Evolutionary conservation across 1,140 invertebrate species (phyloP), one percentile per base, ranked within the genome.

Genomic region (Cataglyphis hispanica): DNA sequence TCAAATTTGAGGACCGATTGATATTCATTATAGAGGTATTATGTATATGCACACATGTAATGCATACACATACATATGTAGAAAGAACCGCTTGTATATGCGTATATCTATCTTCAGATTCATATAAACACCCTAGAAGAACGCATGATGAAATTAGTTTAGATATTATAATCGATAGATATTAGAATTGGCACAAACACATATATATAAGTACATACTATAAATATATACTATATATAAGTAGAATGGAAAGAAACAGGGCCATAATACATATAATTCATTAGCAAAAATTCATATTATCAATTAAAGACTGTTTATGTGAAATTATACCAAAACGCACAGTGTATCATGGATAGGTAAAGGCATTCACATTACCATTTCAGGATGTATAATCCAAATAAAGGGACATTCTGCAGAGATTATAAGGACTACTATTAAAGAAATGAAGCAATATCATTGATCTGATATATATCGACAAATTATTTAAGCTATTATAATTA

Each of bases 361-460:
- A 69, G 19, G 46, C 60, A 63, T 66, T 60, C 37, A 78, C 61
- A 78, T 78, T 56, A 25, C 56, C 8, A 37, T 78, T 78, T 78
- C 76, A 78, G 76, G 19, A 78, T 78, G 61, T 66, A 53, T 22
- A 78, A 66, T 66, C 31, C 61, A 66, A 78, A 64, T 78, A 78
- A 34, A 13, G 76, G 76, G 8, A 66, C 13, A 66, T 78, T 66
- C 76, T 78, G 6, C 43, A 53, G 31, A 78, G 76, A 78, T 66
- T 78, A 78, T 53, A 78, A 78, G 76, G 61, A 78, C 76, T 78
- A 56, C 31, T 50, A 27, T 78, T 78, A 56, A 66, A 78, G 76
- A 78, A 53, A 66, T 31, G 58, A 40, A 31, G 43, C 58, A 27
- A 31, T 46, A 46, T 22, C 27, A 63, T 34, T 46, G 40, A n/a